Percentiles rank a stretch among this genome's conserved stretches.
Conservation (phyloP, 2,113 vertebrate genomes). For the human region GRCh38 chr7:111158501-111159000, state of each 20-base stretch:
- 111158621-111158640: neutral
- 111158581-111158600: neutral
- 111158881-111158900: neutral
- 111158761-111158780: neutral
- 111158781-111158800: neutral
- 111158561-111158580: constrained; percentile 42
- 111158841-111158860: neutral
- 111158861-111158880: neutral
- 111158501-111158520: constrained; percentile 72
- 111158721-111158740: neutral
- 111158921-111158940: neutral
- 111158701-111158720: neutral
- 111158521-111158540: constrained; percentile 69
- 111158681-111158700: neutral
- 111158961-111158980: neutral
- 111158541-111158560: constrained; percentile 57
- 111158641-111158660: constrained; percentile 35
- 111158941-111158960: neutral
- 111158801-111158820: neutral
- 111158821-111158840: neutral
- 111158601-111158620: neutral
- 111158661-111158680: neutral
- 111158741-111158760: neutral
- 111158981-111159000: neutral
- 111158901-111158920: neutral